Percentiles rank a stretch among this genome's conserved stretches.
Evolutionary conservation across 2,113 vertebrate genomes (phyloP).

Genomic region (Colinus virginianus): DNA sequence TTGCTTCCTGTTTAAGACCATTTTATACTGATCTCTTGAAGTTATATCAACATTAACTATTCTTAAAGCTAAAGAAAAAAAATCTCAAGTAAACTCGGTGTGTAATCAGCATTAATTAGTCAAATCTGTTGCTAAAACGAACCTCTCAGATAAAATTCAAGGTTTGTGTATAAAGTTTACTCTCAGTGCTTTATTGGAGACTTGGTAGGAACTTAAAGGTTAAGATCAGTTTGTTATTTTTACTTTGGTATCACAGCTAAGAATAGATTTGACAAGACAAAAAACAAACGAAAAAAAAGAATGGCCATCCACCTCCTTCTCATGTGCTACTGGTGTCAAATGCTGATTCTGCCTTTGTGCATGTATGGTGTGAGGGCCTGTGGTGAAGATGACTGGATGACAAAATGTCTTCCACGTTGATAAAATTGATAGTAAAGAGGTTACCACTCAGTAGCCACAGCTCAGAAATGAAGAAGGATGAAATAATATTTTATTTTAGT

Average conservation of each 20-base stretch:
- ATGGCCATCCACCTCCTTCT: neutral
- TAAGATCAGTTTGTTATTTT: neutral
- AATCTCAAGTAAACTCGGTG: neutral
- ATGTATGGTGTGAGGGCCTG: neutral
- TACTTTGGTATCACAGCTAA: neutral
- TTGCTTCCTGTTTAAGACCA: neutral
- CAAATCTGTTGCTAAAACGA: conserved; percentile 12
- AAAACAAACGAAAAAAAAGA: neutral
- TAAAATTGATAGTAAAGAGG: neutral
- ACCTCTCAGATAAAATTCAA: neutral
- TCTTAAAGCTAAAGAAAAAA: conserved; percentile 2
- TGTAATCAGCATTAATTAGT: conserved; percentile 20
- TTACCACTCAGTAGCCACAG: neutral
- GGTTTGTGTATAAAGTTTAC: neutral
- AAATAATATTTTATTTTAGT: neutral
- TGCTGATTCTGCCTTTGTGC: neutral
- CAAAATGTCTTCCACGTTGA: neutral
- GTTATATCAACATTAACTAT: neutral
- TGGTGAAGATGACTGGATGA: neutral
- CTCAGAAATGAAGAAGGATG: neutral
- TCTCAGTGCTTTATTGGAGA: neutral
- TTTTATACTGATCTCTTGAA: neutral
- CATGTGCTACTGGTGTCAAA: neutral
- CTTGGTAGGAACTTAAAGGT: neutral
- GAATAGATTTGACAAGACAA: neutral